phyloP scores from a whole-genome alignment of 2,113 vertebrate species.

The Petaurus breviceps region DNA sequence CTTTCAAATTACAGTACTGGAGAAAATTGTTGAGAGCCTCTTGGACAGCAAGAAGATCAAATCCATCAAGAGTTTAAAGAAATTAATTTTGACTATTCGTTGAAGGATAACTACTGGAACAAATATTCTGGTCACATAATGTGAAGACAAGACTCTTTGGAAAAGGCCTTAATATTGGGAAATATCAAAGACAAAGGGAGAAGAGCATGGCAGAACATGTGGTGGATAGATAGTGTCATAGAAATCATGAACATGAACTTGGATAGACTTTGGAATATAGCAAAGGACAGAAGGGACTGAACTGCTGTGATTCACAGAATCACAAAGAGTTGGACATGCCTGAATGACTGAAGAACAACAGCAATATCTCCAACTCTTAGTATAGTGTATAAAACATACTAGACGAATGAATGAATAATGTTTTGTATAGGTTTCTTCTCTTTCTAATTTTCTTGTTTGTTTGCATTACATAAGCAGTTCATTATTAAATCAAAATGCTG shows the following conservation, averaged over 20 bases:
- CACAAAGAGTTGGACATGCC: not conserved
- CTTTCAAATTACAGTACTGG: not conserved
- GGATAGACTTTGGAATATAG: not conserved
- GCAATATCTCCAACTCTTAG: not conserved
- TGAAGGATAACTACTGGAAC: not conserved
- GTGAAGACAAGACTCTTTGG: not conserved
- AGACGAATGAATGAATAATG: not conserved
- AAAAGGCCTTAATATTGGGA: not conserved
- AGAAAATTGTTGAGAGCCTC: not conserved
- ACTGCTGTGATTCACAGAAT: not conserved
- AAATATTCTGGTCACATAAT: not conserved
- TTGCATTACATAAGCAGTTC: not conserved
- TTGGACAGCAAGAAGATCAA: not conserved
- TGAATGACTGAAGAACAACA: not conserved
- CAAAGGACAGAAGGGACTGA: not conserved
- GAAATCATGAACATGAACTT: not conserved
- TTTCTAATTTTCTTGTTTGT: not conserved
- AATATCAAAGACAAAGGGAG: not conserved
- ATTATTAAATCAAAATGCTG: not conserved
- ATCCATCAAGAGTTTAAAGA: not conserved
- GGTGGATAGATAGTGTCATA: not conserved
- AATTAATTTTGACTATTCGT: not conserved
- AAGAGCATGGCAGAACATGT: not conserved
- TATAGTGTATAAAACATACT: not conserved
- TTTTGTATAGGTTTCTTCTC: not conserved